Evolutionary conservation across 2,113 vertebrate genomes (phyloP).

Genomic region (Pyrgilauda ruficollis): DNA sequence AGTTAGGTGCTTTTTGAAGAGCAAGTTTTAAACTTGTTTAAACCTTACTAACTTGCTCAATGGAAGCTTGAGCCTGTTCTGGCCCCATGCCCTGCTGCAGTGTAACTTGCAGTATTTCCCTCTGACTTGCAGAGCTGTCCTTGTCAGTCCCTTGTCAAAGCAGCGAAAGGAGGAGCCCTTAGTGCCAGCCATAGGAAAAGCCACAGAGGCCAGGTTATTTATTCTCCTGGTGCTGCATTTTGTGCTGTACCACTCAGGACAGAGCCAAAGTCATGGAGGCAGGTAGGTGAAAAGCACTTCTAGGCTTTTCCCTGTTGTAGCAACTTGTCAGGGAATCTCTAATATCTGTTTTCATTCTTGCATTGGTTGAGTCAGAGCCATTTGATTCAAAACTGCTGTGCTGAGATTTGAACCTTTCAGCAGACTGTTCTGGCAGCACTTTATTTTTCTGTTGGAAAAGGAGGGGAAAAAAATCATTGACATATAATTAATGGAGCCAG

Average conservation of each 20-base stretch:
- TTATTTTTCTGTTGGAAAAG: constrained; percentile 17
- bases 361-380: not conserved
- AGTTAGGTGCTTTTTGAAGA: too few species aligned
- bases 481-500: constrained; percentile 16
- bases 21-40: not conserved
- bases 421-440: not conserved
- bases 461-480: not conserved
- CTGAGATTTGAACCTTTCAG: constrained; percentile 24
- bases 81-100: not conserved
- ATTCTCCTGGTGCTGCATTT: not conserved
- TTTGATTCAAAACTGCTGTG: constrained; percentile 15
- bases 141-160: not conserved
- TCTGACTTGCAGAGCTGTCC: not conserved
- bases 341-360: not conserved
- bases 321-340: constrained; percentile 1
- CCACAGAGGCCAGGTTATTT: not conserved
- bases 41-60: not conserved
- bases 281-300: not conserved
- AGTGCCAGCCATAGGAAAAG: not conserved
- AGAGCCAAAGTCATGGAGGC: not conserved
- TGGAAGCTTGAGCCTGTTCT: not conserved
- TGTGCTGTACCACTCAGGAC: not conserved
- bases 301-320: not conserved
- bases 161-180: not conserved
- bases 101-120: not conserved